Evolutionary conservation across 2,888 invertebrate species (phyloP).

Genomic region (Belgica antarctica): DNA sequence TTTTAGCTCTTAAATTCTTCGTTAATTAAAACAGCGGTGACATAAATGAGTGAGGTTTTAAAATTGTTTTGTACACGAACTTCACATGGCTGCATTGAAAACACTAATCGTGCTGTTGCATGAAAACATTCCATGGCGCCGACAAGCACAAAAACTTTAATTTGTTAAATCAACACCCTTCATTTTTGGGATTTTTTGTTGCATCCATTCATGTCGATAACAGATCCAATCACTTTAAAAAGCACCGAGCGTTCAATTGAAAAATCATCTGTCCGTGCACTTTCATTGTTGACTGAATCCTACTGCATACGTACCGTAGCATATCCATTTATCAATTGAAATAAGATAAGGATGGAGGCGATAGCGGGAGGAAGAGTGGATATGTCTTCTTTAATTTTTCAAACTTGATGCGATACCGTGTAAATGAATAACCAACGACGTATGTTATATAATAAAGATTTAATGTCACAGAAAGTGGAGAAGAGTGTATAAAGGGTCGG

Average conservation of each 20-base stretch:
- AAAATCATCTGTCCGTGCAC: slow-evolving; percentile 15
- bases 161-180: background rate
- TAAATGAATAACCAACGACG: too few relatives aligned
- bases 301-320: background rate
- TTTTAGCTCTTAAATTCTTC: too few relatives aligned
- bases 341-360: background rate
- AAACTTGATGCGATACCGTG: background rate
- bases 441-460: too few relatives aligned
- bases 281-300: slow-evolving; percentile 6
- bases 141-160: background rate
- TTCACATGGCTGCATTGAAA: too few relatives aligned
- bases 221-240: slow-evolving; percentile 17
- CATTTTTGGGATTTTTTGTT: background rate
- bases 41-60: too few relatives aligned
- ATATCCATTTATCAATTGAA: background rate
- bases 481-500: background rate
- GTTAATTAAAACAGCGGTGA: too few relatives aligned
- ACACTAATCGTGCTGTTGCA: too few relatives aligned
- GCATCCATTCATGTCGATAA: background rate
- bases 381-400: background rate
- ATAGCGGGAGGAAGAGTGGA: too few relatives aligned
- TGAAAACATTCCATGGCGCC: too few relatives aligned
- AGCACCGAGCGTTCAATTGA: background rate
- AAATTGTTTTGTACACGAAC: too few relatives aligned
- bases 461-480: background rate